Base-by-base conservation (phyloP, 2,797 vertebrate species). In the Artibeus jamaicensis region DNA sequence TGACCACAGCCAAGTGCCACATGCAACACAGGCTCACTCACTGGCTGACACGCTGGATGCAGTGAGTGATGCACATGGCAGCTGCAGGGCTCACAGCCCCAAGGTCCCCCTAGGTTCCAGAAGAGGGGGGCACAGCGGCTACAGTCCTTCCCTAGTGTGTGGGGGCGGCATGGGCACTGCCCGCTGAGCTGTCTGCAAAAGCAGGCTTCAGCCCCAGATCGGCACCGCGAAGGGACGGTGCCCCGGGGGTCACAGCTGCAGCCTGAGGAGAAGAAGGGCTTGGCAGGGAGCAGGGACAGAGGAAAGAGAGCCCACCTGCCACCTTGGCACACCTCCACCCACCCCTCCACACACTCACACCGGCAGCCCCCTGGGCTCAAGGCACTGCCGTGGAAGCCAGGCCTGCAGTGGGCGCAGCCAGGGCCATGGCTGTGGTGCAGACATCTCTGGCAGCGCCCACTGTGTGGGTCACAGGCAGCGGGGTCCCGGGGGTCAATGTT, bases 401-500 rank as follows among this genome's bases (percentile, higher is more conserved):
- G 96, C 94, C 98, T 98, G 90, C 99, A 99, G 74, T 98, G 97
- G 9, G 97, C 97, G 16, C 99, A 99, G 97, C 91, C 97, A 1
- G 97, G 97, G 1, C 99, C 99, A 0, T 98, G 97, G 0, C 99
- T 99, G 98, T 99, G 96, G 97, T 99, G 98, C 65, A 99, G 98
- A 91, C 99, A 99, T 96, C 96, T 98, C 44, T 99, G 98, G 96
- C 99, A 99, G 21, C 97, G 97, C 46, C 99, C 99, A 0, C 98
- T 99, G 44, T 29, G 98, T 2, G 98, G 98, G 97, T 99, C 98
- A 29, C 99, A 99, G 62, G 99, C 98, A 39, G 96, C 98, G 0
- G 99, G 98, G 96, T 99, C 99, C 1, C 98, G 98, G 89, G 98
- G 19, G 0, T 99, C 98, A 0, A 99, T 99, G 98, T 99, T 99